Evolutionary conservation across 37 sponge, comb jelly and placozoan species (phyloP).

Genomic region (Hexactinellida sp.): DNA sequence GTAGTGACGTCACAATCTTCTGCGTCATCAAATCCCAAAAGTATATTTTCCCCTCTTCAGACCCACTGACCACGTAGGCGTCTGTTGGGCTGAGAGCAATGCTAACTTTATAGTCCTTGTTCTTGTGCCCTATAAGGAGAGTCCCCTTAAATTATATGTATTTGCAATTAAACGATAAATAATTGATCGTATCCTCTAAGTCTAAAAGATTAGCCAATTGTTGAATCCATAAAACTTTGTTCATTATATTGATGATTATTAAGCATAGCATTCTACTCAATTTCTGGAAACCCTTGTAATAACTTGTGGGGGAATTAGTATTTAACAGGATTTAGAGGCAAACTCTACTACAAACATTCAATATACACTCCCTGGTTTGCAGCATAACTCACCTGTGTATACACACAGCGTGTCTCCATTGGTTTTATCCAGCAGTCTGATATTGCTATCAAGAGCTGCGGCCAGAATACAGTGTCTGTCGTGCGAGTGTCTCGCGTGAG

Average conservation of each 20-base stretch:
- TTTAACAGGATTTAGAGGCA: no score
- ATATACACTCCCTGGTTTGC: no score
- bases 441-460: conserved; percentile 55
- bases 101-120: conserved; percentile 67
- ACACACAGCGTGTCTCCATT: conserved; percentile 59
- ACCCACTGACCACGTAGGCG: conserved; percentile 69
- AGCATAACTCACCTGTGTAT: neutral
- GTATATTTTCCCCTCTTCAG: conserved; percentile 77
- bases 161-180: no score
- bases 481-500: conserved; percentile 52
- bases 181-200: no score
- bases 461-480: conserved; percentile 69
- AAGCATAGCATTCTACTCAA: no score
- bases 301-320: no score
- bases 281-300: no score
- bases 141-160: no score
- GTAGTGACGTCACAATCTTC: neutral
- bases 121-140: conserved; percentile 45
- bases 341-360: no score
- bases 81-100: conserved; percentile 63
- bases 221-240: no score
- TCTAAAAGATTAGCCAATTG: no score
- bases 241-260: no score
- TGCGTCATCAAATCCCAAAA: conserved; percentile 74
- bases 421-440: conserved; percentile 69